Percentiles rank a stretch among this genome's conserved stretches.
Evolutionary conservation across 2,113 vertebrate species (phyloP).

Genomic region (Elaphurus davidianus): DNA sequence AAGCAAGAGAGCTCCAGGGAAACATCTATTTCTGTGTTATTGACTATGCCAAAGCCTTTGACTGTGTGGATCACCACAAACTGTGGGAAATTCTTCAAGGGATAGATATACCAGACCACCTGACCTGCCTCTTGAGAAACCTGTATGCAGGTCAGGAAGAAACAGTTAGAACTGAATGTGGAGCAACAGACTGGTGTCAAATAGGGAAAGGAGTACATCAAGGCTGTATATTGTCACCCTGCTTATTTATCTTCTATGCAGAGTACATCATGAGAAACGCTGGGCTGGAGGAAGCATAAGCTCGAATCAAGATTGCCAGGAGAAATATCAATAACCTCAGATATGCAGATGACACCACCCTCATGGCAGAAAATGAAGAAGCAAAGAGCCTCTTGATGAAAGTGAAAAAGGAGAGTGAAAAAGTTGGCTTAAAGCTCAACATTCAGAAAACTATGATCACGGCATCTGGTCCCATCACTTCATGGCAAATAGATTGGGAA

Average conservation of each 20-base stretch:
- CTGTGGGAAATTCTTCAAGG: not conserved
- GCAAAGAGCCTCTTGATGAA: not conserved
- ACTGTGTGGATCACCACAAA: not conserved
- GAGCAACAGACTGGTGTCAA: not conserved
- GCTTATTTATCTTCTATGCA: not conserved
- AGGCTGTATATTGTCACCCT: not conserved
- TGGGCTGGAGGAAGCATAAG: not conserved
- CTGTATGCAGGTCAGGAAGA: not conserved
- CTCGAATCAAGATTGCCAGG: rapidly evolving
- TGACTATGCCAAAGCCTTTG: not conserved
- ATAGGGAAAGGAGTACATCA: not conserved
- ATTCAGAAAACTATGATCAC: not conserved
- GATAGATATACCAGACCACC: not conserved
- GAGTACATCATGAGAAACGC: not conserved
- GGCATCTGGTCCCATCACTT: not conserved
- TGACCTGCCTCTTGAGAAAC: not conserved
- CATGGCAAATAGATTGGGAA: not conserved
- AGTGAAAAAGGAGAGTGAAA: not conserved
- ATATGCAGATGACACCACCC: not conserved
- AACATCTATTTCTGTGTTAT: not conserved
- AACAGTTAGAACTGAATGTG: not conserved
- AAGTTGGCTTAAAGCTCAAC: not conserved
- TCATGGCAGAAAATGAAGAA: not conserved
- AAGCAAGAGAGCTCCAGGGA: not conserved
- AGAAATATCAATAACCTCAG: not conserved